Conservation (phyloP, 2,113 vertebrate species). For the Capricornis sumatraensis region DNA sequence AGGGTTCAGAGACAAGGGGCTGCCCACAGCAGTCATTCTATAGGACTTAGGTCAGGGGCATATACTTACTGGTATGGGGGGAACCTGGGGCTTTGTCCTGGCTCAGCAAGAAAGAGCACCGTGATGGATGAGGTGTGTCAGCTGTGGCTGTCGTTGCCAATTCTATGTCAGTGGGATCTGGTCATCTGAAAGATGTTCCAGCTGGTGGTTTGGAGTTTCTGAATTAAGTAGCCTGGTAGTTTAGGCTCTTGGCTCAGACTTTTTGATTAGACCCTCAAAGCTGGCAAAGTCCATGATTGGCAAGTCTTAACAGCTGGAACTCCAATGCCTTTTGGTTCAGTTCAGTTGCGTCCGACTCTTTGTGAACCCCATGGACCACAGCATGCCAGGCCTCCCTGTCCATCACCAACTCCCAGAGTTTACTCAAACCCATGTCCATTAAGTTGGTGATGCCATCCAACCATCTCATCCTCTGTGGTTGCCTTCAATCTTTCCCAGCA, state of each 20-base stretch:
- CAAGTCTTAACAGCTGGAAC: not conserved
- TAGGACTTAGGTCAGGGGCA: not conserved
- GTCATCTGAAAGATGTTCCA: not conserved
- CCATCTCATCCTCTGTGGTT: not conserved
- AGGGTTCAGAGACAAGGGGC: not conserved
- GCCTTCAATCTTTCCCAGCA: not conserved
- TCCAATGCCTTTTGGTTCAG: not conserved
- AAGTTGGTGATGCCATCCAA: not conserved
- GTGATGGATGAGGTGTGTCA: not conserved
- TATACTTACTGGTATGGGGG: not conserved
- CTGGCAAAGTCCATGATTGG: not conserved
- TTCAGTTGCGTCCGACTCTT: rapidly evolving
- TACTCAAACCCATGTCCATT: not conserved
- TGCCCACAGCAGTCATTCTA: not conserved
- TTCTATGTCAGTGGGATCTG: not conserved
- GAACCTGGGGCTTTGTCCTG: not conserved
- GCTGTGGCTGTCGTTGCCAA: not conserved
- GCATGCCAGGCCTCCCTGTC: not conserved
- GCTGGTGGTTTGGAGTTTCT: not conserved
- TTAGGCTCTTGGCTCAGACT: not conserved
- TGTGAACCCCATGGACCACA: not conserved
- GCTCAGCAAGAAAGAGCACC: not conserved
- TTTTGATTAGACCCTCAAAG: not conserved
- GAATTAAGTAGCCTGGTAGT: not conserved
- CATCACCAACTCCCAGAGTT: not conserved